phyloP scores from a whole-genome alignment of 2,113 vertebrate species.

The Abramis brama region DNA sequence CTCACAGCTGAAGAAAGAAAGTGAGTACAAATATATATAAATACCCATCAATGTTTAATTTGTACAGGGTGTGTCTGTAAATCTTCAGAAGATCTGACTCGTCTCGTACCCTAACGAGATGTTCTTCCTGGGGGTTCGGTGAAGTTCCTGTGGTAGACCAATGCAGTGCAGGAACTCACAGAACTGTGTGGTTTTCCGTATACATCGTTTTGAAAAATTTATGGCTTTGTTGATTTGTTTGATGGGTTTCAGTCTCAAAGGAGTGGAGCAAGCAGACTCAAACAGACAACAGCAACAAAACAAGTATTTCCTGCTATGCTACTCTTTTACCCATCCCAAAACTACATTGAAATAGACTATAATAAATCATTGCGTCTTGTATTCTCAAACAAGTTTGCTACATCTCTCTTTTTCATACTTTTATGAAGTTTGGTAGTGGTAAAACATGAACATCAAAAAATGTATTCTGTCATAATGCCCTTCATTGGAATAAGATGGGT shows the following conservation, averaged over 20 bases:
- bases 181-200: not conserved
- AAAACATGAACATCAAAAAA: too few species aligned
- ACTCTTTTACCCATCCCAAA: not conserved
- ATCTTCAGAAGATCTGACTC: not conserved
- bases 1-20: constrained; percentile 84
- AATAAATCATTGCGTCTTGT: not conserved
- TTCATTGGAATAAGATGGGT: too few species aligned
- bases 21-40: constrained; percentile 75
- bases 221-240: not conserved
- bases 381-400: not conserved
- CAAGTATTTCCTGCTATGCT: constrained; percentile 30
- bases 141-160: not conserved
- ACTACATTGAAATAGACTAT: not conserved
- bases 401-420: not conserved
- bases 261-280: too few species aligned
- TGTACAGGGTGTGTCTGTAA: not conserved
- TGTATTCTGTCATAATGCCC: too few species aligned
- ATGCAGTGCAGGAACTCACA: not conserved
- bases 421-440: too few species aligned
- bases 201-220: not conserved
- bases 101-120: not conserved
- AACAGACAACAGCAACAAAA: constrained; percentile 24
- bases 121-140: not conserved
- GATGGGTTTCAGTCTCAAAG: not conserved
- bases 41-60: not conserved